These are phyloP conservation scores for Tragulus kanchil DNA, from an alignment of 2,113 vertebrate species.

Conservation along the genomic window DNA sequence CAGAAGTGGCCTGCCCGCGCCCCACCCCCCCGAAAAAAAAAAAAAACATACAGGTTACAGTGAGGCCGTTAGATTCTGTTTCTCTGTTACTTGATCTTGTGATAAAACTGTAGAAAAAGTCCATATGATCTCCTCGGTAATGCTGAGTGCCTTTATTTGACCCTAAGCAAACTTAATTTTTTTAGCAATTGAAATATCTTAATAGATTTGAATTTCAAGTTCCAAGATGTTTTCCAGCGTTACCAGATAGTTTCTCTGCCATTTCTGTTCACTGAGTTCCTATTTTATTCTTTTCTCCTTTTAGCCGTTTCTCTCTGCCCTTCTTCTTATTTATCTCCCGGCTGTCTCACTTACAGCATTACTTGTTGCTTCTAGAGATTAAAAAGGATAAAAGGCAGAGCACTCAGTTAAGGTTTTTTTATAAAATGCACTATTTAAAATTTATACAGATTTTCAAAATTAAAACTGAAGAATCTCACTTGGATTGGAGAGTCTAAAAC, in stretches of 20 bases:
- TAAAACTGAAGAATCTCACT: slow-evolving; percentile 5
- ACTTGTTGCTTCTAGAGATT: background rate
- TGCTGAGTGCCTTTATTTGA: background rate
- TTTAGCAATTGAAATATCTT: background rate
- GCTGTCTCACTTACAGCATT: background rate
- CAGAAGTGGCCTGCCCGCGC: too few relatives aligned
- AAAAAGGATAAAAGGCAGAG: background rate
- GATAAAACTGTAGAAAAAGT: background rate
- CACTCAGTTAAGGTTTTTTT: background rate
- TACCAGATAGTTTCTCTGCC: background rate
- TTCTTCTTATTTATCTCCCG: background rate
- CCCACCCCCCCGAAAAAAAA: too few relatives aligned
- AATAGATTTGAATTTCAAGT: slow-evolving; percentile 39
- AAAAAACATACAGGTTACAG: background rate
- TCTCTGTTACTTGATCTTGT: background rate
- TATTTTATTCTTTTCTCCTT: background rate
- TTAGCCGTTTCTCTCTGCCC: background rate
- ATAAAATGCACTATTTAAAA: too few relatives aligned
- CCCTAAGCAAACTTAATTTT: slow-evolving; percentile 8
- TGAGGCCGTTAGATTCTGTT: background rate
- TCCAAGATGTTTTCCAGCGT: background rate
- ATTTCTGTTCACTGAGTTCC: background rate
- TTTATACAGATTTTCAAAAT: slow-evolving; percentile 40
- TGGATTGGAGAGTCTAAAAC: background rate
- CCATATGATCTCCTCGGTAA: background rate